Percentiles rank a stretch among this genome's conserved stretches.
phyloP scores from a whole-genome alignment of 2,888 invertebrate species.

The Xylophagus ater region DNA sequence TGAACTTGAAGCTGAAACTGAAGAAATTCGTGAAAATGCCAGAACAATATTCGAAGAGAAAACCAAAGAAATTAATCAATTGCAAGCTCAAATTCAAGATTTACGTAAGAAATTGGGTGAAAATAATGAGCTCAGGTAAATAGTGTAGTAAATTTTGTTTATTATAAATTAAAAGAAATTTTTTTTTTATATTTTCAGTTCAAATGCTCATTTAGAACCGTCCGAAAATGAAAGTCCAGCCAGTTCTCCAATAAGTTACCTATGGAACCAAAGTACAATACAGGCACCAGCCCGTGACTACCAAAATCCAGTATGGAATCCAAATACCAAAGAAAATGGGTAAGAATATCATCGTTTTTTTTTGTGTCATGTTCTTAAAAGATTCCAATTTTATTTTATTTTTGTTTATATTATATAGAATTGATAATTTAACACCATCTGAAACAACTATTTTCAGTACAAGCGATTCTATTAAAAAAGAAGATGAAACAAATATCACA shows the following conservation, averaged over 20 bases:
- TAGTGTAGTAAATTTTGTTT: background rate
- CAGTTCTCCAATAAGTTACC: slow-evolving; percentile 40
- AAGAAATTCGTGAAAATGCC: slow-evolving; percentile 43
- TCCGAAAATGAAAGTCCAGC: slow-evolving; percentile 30
- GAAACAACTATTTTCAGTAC: slow-evolving; percentile 37
- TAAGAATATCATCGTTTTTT: slow-evolving; percentile 20
- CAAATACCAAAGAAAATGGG: slow-evolving; percentile 22
- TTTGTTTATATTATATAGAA: slow-evolving; percentile 7
- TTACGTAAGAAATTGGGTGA: slow-evolving; percentile 34
- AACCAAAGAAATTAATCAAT: slow-evolving; percentile 44
- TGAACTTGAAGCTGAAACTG: slow-evolving; percentile 59
- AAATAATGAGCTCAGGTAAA: slow-evolving; percentile 28
- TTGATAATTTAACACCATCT: slow-evolving; percentile 29
- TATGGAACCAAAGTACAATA: slow-evolving; percentile 42
- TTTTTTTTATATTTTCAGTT: slow-evolving; percentile 1
- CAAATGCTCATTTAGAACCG: slow-evolving; percentile 9
- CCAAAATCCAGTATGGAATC: slow-evolving; percentile 25
- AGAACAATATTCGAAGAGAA: slow-evolving; percentile 45
- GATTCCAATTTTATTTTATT: slow-evolving; percentile 4
- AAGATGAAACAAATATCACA: slow-evolving; percentile 5
- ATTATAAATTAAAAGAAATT: background rate
- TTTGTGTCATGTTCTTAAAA: background rate
- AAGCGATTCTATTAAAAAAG: background rate
- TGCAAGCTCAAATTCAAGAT: slow-evolving; percentile 43
- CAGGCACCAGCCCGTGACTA: slow-evolving; percentile 34